Evolutionary conservation across 2,888 invertebrate species (phyloP), one percentile per base, ranked within the genome.

Genomic region (Epinotia demarniana): DNA sequence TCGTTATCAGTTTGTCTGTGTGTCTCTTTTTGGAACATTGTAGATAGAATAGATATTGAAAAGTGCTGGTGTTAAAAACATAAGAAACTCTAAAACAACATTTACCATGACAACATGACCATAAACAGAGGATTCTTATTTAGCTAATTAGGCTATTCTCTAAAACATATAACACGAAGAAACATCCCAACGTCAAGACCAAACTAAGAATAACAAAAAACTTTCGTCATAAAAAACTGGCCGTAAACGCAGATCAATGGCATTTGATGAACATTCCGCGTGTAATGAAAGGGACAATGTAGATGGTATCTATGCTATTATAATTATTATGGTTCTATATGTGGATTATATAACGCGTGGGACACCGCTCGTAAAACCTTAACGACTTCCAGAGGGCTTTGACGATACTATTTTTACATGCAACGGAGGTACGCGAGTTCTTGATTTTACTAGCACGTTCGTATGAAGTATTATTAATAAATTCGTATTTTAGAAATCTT

Each of bases 271-370:
- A 64, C 71, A 75, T 75, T 72, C 75, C 72, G 62, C 18, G 66
- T n/a, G 72, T 75, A 75, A 75, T 75, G 71, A 75, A 75, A 75
- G 67, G 75, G 60, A 75, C 72, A 72, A 55, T 68, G 73, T 73
- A 72, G 75, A 75, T 72, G 49, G 71, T 75, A 75, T 75, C 75
- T 33, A 8, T 16, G 71, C 71, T 67, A 75, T 75, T 75, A 75
- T 46, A 67, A 72, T 75, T 72, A 72, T 72, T 75, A 75, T 75
- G 53, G 75, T 33, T 43, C 53, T 75, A 66, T 43, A 66, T 67
- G 58, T 64, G 75, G 72, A 55, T 63, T 64, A 57, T 57, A 43
- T 74, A 64, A 39, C 18, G 62, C 53, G 64, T 67, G 75, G 71
- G 72, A 72, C 61, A 68, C 16, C 62, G 70, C n/a, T 76, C 78